phyloP scores from a whole-genome alignment of 1,140 invertebrate species.

The Calephelis nemesis region DNA sequence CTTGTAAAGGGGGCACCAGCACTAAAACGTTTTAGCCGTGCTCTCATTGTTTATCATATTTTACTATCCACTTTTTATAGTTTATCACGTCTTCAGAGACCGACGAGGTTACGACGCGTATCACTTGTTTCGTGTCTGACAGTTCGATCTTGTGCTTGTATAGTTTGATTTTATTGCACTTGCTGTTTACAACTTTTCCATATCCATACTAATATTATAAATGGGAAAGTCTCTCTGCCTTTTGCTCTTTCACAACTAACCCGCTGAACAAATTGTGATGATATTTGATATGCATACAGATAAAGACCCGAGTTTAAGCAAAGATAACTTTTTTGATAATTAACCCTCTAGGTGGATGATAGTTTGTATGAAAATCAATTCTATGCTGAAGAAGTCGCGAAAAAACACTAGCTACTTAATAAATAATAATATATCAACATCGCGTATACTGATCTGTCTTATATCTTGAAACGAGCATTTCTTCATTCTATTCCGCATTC shows the following conservation, averaged over 20 bases:
- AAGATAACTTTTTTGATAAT: no score
- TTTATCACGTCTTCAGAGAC: slow-evolving; percentile 56
- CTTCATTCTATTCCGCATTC: no score
- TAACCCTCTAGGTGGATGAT: no score
- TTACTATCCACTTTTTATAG: slow-evolving; percentile 73
- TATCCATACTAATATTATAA: neutral
- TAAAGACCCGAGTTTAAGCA: neutral
- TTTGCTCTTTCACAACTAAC: neutral
- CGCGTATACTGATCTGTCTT: no score
- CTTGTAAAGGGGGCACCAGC: slow-evolving; percentile 37
- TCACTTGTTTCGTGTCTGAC: slow-evolving; percentile 33
- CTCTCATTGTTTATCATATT: slow-evolving; percentile 76
- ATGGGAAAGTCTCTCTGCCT: neutral
- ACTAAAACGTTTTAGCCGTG: slow-evolving; percentile 75
- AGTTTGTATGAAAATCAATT: no score
- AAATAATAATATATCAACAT: no score
- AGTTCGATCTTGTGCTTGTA: slow-evolving; percentile 53
- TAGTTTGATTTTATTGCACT: slow-evolving; percentile 59
- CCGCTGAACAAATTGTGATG: no score
- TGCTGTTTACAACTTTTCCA: slow-evolving; percentile 29
- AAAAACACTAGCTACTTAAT: no score
- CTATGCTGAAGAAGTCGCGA: no score
- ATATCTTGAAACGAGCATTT: no score
- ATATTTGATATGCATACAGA: no score
- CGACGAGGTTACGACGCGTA: slow-evolving; percentile 58